These are phyloP conservation scores for Macheiramphus alcinus DNA, from an alignment of 2,113 vertebrate genomes.

Conservation along the genomic window DNA sequence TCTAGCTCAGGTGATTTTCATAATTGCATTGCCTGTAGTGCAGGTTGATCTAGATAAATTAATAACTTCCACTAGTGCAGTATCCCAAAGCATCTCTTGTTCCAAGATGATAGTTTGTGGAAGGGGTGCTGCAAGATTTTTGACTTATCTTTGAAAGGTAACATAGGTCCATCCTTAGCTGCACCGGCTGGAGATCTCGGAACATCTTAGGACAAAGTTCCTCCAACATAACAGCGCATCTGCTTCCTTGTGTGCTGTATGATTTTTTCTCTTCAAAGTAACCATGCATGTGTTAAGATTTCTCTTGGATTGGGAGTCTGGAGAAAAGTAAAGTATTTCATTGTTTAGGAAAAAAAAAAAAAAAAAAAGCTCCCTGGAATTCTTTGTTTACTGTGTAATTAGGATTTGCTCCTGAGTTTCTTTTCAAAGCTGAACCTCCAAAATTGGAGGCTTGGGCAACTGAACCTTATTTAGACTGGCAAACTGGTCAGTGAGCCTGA, in stretches of 20 bases:
- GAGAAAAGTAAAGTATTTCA: not conserved
- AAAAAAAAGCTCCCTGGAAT: not conserved
- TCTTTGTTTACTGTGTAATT: not conserved
- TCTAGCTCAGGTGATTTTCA: not conserved
- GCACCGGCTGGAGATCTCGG: not conserved
- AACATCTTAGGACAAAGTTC: not conserved
- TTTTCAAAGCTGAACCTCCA: not conserved
- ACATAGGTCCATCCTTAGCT: not conserved
- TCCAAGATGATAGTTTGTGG: not conserved
- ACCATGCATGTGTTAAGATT: fast-evolving
- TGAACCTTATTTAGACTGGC: not conserved
- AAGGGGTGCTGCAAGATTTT: not conserved
- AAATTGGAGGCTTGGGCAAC: not conserved
- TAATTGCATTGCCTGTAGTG: not conserved
- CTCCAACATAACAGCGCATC: not conserved
- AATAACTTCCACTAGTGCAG: not conserved
- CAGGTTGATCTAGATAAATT: not conserved
- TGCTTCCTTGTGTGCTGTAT: not conserved
- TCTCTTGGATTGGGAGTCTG: not conserved
- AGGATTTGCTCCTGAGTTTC: not conserved
- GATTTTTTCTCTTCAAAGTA: not conserved
- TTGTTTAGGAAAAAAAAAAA: not conserved
- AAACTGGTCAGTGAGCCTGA: not conserved
- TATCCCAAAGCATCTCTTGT: not conserved
- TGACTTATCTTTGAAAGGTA: not conserved